phyloP scores from a whole-genome alignment of 2,797 vertebrate species.

The Phyllotis vaccarum region DNA sequence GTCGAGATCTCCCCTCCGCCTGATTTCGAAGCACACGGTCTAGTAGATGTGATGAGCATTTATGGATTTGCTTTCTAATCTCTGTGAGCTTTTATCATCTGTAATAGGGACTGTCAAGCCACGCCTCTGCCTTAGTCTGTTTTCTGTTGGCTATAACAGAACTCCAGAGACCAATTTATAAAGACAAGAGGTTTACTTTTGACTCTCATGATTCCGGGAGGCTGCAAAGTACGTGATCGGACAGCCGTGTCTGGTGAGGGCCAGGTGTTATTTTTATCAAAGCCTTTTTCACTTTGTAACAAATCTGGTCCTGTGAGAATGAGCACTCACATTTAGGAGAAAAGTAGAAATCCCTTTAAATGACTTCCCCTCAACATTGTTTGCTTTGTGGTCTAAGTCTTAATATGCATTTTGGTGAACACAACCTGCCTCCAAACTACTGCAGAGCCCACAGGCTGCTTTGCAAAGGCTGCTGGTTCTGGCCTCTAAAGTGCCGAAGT shows the following conservation, averaged over 20 bases:
- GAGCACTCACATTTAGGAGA: neutral
- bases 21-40: neutral
- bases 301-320: neutral
- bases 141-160: neutral
- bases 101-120: neutral
- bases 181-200: conserved; percentile 17
- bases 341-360: neutral
- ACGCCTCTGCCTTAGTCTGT: neutral
- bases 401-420: neutral
- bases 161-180: neutral
- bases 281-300: neutral
- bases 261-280: neutral
- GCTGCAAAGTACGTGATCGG: neutral
- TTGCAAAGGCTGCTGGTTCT: neutral
- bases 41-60: neutral
- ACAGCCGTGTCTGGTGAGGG: neutral
- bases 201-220: neutral
- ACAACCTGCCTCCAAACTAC: neutral
- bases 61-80: neutral
- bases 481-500: neutral
- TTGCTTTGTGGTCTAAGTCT: neutral
- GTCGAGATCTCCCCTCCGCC: neutral
- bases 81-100: neutral
- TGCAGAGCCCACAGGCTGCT: neutral
- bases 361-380: neutral